Percentiles rank a stretch among this genome's conserved stretches.
Evolutionary conservation across 2,797 vertebrate genomes (phyloP).

Genomic region (Enteromius trimaculatus): DNA sequence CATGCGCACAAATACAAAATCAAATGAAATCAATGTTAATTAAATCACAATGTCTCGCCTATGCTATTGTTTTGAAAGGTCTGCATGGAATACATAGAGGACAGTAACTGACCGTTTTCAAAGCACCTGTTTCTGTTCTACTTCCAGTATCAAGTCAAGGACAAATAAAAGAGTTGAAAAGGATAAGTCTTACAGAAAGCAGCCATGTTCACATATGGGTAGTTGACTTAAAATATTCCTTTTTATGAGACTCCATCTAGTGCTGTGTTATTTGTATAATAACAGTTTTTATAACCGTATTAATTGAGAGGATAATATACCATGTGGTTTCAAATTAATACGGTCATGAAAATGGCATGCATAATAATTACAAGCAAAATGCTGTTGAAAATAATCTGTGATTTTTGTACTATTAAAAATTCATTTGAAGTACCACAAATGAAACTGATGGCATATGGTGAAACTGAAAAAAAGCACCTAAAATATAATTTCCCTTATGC

Average conservation of each 20-base stretch:
- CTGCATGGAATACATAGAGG: background rate
- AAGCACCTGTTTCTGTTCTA: background rate
- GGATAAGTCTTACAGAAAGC: background rate
- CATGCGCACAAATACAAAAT: background rate
- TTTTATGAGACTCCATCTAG: background rate
- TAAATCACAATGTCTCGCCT: background rate
- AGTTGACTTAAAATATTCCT: background rate
- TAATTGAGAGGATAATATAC: slow-evolving; percentile 11
- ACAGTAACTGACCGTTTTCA: slow-evolving; percentile 2
- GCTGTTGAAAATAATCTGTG: background rate
- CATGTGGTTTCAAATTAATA: slow-evolving; percentile 12
- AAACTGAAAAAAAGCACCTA: background rate
- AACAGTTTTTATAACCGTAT: slow-evolving; percentile 3
- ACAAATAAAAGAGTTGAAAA: background rate
- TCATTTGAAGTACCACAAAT: background rate
- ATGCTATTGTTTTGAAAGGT: background rate
- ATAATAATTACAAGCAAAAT: slow-evolving; percentile 14
- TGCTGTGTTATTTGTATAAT: background rate
- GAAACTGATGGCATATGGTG: background rate
- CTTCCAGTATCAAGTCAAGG: background rate
- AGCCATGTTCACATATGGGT: background rate
- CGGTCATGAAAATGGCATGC: background rate
- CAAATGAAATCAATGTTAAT: background rate
- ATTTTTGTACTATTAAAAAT: background rate
- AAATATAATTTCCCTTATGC: background rate